Evolutionary conservation across 2,888 invertebrate genomes (phyloP).

Genomic region (Aricia artaxerxes): DNA sequence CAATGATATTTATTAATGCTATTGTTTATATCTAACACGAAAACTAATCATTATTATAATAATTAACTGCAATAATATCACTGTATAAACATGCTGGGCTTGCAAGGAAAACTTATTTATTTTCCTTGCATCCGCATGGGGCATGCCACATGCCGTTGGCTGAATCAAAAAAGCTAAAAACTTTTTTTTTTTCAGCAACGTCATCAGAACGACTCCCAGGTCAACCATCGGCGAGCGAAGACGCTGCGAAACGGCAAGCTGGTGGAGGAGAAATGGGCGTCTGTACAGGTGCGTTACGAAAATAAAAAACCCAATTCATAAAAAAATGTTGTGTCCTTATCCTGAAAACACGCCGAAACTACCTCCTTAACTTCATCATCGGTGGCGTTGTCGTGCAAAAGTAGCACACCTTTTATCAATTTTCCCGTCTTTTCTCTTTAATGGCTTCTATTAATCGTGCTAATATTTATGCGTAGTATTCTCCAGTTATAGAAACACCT

Average conservation of each 20-base stretch:
- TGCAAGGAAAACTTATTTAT: neutral
- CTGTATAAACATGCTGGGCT: neutral
- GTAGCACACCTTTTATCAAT: conserved; percentile 29
- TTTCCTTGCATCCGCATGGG: neutral
- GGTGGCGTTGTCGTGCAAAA: conserved; percentile 38
- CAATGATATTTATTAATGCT: neutral
- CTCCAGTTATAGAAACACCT: conserved; percentile 35
- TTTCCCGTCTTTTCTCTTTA: conserved; percentile 16
- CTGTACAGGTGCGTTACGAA: conserved; percentile 87
- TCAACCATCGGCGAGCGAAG: conserved; percentile 96
- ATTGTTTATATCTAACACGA: neutral
- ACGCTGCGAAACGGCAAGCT: conserved; percentile 94
- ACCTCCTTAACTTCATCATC: conserved; percentile 38
- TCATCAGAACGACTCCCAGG: conserved; percentile 98
- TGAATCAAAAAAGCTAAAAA: neutral
- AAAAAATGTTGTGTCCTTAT: neutral
- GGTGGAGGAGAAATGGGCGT: conserved; percentile 95
- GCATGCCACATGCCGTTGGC: neutral
- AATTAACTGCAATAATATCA: neutral
- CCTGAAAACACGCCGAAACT: conserved; percentile 7
- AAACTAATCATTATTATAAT: neutral
- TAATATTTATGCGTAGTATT: conserved; percentile 40
- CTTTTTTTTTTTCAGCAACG: conserved; percentile 88
- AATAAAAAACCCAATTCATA: too few species aligned
- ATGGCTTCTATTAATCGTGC: conserved; percentile 34